phyloP scores from a whole-genome alignment of 2,113 vertebrate genomes.

The Calyptomena viridis region DNA sequence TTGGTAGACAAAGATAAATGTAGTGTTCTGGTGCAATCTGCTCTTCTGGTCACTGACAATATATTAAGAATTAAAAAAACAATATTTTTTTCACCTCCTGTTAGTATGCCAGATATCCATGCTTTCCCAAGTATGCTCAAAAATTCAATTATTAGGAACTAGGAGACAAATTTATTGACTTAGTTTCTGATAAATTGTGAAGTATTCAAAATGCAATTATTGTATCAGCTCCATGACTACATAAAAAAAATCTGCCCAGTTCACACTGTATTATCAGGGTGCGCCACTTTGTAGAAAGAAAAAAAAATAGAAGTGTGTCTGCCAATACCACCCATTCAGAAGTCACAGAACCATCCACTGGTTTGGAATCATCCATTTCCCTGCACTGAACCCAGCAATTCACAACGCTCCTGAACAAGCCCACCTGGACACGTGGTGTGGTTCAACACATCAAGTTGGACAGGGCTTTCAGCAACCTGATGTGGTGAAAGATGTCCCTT shows the following conservation, averaged over 20 bases:
- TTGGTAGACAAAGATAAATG: not conserved
- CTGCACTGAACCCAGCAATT: not conserved
- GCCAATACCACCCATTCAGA: not conserved
- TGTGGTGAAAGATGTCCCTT: not conserved
- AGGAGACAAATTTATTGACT: not conserved
- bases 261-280: not conserved
- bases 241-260: not conserved
- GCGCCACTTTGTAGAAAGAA: not conserved
- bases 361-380: not conserved
- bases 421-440: no score
- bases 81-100: not conserved
- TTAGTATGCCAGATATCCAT: accelerated
- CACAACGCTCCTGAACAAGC: not conserved
- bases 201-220: not conserved
- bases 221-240: not conserved
- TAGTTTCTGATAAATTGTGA: not conserved
- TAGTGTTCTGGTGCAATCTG: not conserved
- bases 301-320: not conserved
- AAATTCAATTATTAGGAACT: not conserved
- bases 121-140: not conserved
- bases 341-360: not conserved
- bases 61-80: not conserved
- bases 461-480: not conserved
- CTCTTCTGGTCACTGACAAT: not conserved
- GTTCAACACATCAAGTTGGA: not conserved